phyloP scores from a whole-genome alignment of 2,888 invertebrate genomes.

The Chromoteleia sp. region DNA sequence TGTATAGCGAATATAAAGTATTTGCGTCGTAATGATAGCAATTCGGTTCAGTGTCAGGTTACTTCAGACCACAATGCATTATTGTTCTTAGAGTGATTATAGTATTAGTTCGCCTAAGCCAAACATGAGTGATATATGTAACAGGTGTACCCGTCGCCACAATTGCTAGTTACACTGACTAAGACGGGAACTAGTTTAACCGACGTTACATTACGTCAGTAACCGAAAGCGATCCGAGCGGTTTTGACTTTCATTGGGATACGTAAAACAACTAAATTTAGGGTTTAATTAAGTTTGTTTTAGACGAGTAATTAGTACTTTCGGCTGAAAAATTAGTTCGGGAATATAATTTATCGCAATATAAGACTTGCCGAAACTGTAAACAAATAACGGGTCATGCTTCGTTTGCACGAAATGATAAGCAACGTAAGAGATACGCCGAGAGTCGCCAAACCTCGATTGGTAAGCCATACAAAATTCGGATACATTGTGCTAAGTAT shows the following conservation, averaged over 20 bases:
- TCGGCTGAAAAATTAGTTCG: no score
- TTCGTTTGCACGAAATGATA: no score
- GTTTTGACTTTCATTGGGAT: constrained; percentile 36
- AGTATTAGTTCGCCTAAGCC: constrained; percentile 57
- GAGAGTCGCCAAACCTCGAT: no score
- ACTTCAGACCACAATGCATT: constrained; percentile 56
- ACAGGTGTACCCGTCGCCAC: constrained; percentile 64
- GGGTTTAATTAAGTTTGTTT: constrained; percentile 20
- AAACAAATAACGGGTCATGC: no score
- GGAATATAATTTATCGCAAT: no score
- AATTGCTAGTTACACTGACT: constrained; percentile 54
- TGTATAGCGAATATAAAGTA: constrained; percentile 50
- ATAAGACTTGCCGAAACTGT: no score
- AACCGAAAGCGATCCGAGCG: constrained; percentile 19
- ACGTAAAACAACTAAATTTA: neutral
- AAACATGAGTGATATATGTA: constrained; percentile 65
- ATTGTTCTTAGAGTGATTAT: constrained; percentile 65
- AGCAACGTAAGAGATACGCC: no score
- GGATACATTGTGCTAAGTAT: no score
- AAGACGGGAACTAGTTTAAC: constrained; percentile 55
- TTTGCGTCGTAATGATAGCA: constrained; percentile 50
- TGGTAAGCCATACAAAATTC: no score
- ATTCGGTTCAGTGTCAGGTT: constrained; percentile 61
- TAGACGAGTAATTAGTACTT: neutral
- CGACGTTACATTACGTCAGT: constrained; percentile 51